Evolutionary conservation across 1,140 invertebrate species (phyloP).

Genomic region (Drosophila kohkoa): DNA sequence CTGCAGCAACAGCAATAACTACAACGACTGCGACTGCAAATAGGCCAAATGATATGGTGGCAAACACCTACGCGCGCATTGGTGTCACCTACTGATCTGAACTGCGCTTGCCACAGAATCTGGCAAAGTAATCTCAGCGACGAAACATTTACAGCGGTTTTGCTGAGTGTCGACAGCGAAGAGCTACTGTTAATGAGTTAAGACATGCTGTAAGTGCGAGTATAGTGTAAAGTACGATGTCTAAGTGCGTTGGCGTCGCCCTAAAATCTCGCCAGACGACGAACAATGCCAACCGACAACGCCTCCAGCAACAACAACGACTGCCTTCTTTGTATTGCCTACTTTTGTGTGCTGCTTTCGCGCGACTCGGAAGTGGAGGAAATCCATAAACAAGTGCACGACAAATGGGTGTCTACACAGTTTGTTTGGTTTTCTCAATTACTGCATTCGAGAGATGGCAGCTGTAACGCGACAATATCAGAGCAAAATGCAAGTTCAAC

Average conservation of each 20-base stretch:
- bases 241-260: constrained; percentile 74
- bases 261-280: constrained; percentile 50
- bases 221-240: constrained; percentile 17
- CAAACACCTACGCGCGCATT: constrained; percentile 50
- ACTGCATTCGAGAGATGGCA: constrained; percentile 4
- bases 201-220: constrained; percentile 46
- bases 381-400: constrained; percentile 6
- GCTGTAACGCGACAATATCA: background rate
- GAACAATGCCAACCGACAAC: constrained; percentile 53
- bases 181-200: constrained; percentile 72
- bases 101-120: constrained; percentile 22
- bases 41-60: constrained; percentile 66
- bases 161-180: background rate
- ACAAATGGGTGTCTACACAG: background rate
- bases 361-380: constrained; percentile 15
- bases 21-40: constrained; percentile 17
- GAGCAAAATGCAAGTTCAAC: constrained; percentile 1
- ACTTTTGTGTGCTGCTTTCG: constrained; percentile 60
- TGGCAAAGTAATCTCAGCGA: constrained; percentile 73
- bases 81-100: constrained; percentile 78
- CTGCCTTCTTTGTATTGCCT: constrained; percentile 64
- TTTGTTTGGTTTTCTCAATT: constrained; percentile 12
- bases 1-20: background rate
- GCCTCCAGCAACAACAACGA: constrained; percentile 26
- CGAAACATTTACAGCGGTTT: constrained; percentile 39